Percentiles rank a stretch among this genome's conserved stretches.
These are phyloP conservation scores for Montipora efflorescens DNA, from an alignment of 64 coral and sea anemone species.

Conservation along the genomic window DNA sequence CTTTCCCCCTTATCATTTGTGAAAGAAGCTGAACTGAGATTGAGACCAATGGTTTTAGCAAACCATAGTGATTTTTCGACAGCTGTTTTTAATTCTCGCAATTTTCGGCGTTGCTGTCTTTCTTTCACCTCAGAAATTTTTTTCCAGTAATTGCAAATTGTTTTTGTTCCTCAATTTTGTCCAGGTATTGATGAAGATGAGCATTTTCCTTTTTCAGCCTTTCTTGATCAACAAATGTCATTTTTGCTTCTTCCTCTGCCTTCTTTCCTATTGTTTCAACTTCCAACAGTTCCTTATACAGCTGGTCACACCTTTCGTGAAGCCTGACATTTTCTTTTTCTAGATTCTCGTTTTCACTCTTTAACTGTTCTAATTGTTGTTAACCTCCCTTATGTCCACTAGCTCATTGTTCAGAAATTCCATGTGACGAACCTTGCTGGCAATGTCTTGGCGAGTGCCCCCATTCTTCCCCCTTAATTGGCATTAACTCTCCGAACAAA, in stretches of 20 bases:
- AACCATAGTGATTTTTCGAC: constrained; percentile 66
- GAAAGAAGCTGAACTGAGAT: not conserved
- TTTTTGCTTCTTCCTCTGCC: constrained; percentile 2
- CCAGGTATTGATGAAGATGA: constrained; percentile 50
- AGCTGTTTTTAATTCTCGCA: constrained; percentile 9
- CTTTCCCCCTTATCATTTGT: not conserved
- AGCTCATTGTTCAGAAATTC: too few relatives aligned
- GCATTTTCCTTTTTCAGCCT: constrained; percentile 33
- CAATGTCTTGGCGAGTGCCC: too few relatives aligned
- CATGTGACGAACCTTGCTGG: too few relatives aligned
- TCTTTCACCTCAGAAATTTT: not conserved
- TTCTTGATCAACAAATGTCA: constrained; percentile 15
- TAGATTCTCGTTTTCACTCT: too few relatives aligned
- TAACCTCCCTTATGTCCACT: too few relatives aligned
- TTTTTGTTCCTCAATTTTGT: constrained; percentile 60
- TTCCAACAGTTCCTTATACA: constrained; percentile 26
- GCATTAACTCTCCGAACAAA: too few relatives aligned
- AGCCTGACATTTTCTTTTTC: too few relatives aligned
- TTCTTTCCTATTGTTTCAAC: constrained; percentile 10
- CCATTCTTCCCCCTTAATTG: too few relatives aligned
- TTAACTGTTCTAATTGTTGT: too few relatives aligned
- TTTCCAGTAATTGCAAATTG: constrained; percentile 16
- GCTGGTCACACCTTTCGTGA: not conserved
- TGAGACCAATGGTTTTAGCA: constrained; percentile 50
- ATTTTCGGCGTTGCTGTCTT: constrained; percentile 35